Base-by-base conservation (phyloP, 2,113 vertebrate species). In the Burhinus oedicnemus region DNA sequence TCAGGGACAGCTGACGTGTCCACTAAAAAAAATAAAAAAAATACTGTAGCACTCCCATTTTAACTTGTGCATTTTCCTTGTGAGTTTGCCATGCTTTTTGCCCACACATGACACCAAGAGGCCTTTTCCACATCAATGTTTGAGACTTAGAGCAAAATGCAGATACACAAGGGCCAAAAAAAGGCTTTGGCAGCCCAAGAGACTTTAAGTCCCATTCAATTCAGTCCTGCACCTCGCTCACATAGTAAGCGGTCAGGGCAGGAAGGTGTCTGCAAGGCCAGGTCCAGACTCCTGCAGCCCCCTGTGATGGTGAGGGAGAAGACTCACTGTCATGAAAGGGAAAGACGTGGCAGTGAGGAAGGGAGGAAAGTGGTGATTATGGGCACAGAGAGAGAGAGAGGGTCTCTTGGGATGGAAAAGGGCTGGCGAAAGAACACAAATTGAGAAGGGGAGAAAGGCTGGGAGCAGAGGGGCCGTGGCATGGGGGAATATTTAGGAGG, bases 21-120 rank as follows among this genome's bases (percentile, higher is more conserved):
- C 14, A 3, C 51, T 85, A 27, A 42, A 90, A 83, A 34, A 66
- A 45, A n/a, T n/a, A n/a, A 21, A 14, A 6, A 44, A 15, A 40
- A 49, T 17, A 19, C 8, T 0, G 0, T 8, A 64, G 44, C 9
- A 5, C 5, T 65, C 30, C 9, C 34, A n/a, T 77, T 93, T 90
- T 54, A 65, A 45, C 11, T 64, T 16, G 6, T 32, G 15, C 16
- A 0, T 76, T 66, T 89, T 86, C 36, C 51, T 38, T 40, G 3
- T n/a, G 44, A 51, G 19, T 66, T 86, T 75, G 51, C 40, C 22
- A 8, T 71, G 44, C 5, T 36, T 90, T 95, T 85, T 95, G 44
- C 11, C 55, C 21, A 11, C 32, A 6, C 4, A 0, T 18, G 10
- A n/a, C 16, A 22, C 25, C 26, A 52, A n/a, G 19, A 71, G 3